Base-by-base conservation (phyloP, 2,888 invertebrate genomes). In the Hypsopygia costalis region DNA sequence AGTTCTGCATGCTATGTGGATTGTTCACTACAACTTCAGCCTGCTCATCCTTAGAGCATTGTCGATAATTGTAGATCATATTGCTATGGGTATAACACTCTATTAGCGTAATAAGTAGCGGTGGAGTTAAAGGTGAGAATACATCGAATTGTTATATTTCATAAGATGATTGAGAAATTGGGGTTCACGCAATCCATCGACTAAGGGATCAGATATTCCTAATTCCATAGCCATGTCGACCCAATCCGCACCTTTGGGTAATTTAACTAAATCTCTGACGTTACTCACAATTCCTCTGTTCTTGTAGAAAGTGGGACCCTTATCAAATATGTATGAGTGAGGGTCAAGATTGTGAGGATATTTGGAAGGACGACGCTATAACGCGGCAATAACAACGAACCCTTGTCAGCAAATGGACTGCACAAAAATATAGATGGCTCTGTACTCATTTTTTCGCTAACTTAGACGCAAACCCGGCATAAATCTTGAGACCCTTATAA, bases 361-460 rank as follows among this genome's bases (percentile, higher is more conserved):
- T 55, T 66, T 61, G 58, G 57, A 50, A 56, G 44, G 61, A 48
- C 51, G 31, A 46, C 46, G 53, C 60, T 53, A 60, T 62, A 60
- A 58, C 51, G 51, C 61, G 54, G 68, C 69, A 69, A 67, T 71
- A 69, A 69, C 68, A 72, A 64, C 61, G 64, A 69, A 78, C 80
- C 81, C 78, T 58, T 76, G 81, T 83, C 81, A 81, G 72, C 70
- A 72, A 77, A 77, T 69, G 69, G 66, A 55, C 60, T 55, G 52
- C 55, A 51, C 55, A 49, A 52, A 62, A 63, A 64, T 66, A 77
- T 70, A 77, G 67, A 71, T 71, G 72, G 70, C 58, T 67, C 49
- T 72, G 62, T 62, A 58, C 65, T 69, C 61, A 73, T 65, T 78
- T 76, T 16, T 73, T 65, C 55, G 58, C 62, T 49, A 49, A 62